Base-by-base conservation (phyloP, 1,140 invertebrate genomes). In the Glossosoma conforme region DNA sequence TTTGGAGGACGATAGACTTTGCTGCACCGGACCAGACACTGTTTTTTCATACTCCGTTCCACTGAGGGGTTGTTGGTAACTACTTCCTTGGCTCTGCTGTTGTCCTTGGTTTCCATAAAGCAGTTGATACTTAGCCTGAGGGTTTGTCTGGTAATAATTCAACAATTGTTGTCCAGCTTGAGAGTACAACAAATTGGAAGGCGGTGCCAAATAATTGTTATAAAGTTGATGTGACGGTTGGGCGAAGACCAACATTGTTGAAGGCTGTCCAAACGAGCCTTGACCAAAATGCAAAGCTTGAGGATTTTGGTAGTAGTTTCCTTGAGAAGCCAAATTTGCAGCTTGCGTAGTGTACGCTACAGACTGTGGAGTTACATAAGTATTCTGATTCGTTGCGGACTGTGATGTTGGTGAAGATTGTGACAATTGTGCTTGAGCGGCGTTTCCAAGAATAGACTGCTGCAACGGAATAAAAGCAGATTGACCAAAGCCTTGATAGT, bases 81-180 rank as follows among this genome's bases (percentile, higher is more conserved):
- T 52, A 44, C 28, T 44, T 8, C 22, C 20, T 21, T 8, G 18
- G 25, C 37, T 42, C 37, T 55, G 45, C 38, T 24, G 33, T 6
- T 25, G 28, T 4, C 58, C 18, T 11, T 60, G 47, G 25, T 52
- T 48, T 25, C 63, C 64, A 45, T 67, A 66, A 0, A 63, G 49
- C 30, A 65, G 58, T 37, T 56, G 62, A 37, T 71, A 70, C 41
- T 72, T 73, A 0, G 63, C 56, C 59, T 73, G 72, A 5, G 65
- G 57, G 54, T 64, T 66, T 2, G 64, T 52, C 19, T 67, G 69
- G 43, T 69, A 72, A 47, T 70, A 71, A 42, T 68, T 70, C 30
- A 69, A 67, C n/a, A 70, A 63, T 19, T 65, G 67, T 48, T 67
- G 70, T 13, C 62, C 55, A 10, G 66, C 61, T 43, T 60, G 65